Base-by-base conservation (phyloP, 53 echinoderm and acorn worm species). In the Mesocentrotus franciscanus region DNA sequence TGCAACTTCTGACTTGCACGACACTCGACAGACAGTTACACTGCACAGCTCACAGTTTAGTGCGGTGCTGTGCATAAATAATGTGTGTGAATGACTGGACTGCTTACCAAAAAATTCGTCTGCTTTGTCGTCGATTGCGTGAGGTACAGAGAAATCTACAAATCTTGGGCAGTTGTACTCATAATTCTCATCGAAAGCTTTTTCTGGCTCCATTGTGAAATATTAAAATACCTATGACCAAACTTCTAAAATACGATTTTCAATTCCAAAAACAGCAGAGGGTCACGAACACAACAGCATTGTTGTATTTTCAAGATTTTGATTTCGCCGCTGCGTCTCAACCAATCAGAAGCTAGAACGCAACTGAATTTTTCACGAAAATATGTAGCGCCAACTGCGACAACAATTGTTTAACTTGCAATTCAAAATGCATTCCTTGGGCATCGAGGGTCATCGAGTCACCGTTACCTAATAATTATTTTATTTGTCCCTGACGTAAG, bases 71-170 rank as follows among this genome's bases (percentile, higher is more conserved):
- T 49, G 49, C 49, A 49, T 49, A 49, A 1, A 39, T n/a, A 72
- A 0, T n/a, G 14, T 39, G 81, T 39, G 16, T 81, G 81, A 85
- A 29, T 57, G 57, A 26, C 60, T 90, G n/a, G 29, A 90, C 60
- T 64, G 92, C 98, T 94, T 95, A 98, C 98, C 96, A 93, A 98
- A 98, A 96, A 93, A 98, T 89, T 97, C 96, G 62, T 98, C 98
- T 11, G 97, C 97, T 78, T 95, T 96, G 79, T 96, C 98, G 81
- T 96, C 95, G 39, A 78, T 75, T 20, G 91, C 60, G 78, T 95
- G 95, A 55, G 97, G 96, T 30, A 94, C 93, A 24, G 94, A 85
- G 90, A 98, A 98, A 91, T 98, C 98, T n/a, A 98, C 97, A 85
- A 96, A 97, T 56, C 96, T 87, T 58, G 98, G 98, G 90, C 96